A percentile compares a stretch with the other conserved stretches of the same genome.
phyloP scores from a whole-genome alignment of 2,113 vertebrate species.

The Hippopotamus amphibius region DNA sequence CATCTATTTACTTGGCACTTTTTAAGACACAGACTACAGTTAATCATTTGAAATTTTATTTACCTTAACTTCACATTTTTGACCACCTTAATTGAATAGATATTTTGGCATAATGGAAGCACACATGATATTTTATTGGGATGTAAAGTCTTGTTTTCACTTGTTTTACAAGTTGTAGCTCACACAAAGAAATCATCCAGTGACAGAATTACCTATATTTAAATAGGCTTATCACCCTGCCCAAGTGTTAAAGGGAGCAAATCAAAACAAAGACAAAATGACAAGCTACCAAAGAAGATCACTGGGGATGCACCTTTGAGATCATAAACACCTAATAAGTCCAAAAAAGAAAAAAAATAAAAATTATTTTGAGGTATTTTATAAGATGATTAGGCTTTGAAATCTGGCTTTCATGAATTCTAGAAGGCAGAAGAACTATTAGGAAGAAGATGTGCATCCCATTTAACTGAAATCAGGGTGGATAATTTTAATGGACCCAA shows the following conservation, averaged over 20 bases:
- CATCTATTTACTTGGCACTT: background rate
- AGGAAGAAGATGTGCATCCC: background rate
- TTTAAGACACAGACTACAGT: background rate
- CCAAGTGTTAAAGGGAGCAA: background rate
- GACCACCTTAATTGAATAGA: background rate
- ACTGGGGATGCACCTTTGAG: background rate
- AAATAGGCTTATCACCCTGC: background rate
- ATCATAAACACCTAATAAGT: background rate
- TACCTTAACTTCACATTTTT: background rate
- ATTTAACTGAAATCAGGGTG: background rate
- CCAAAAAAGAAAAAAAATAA: background rate
- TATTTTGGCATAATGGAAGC: slow-evolving; percentile 15
- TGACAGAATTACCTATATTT: background rate
- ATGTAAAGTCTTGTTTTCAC: background rate
- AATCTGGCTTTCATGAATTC: slow-evolving; percentile 13
- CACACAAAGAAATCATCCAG: background rate
- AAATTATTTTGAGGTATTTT: background rate
- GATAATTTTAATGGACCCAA: slow-evolving; percentile 13
- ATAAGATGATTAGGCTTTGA: background rate
- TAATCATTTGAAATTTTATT: slow-evolving; percentile 35
- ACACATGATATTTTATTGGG: background rate
- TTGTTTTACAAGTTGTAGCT: background rate
- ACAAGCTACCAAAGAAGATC: background rate
- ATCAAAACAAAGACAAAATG: background rate
- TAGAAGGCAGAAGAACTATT: background rate